A percentile compares a stretch with the other conserved stretches of the same genome.
phyloP scores from a whole-genome alignment of 2,797 vertebrate genomes.

The Alfaro cultratus region DNA sequence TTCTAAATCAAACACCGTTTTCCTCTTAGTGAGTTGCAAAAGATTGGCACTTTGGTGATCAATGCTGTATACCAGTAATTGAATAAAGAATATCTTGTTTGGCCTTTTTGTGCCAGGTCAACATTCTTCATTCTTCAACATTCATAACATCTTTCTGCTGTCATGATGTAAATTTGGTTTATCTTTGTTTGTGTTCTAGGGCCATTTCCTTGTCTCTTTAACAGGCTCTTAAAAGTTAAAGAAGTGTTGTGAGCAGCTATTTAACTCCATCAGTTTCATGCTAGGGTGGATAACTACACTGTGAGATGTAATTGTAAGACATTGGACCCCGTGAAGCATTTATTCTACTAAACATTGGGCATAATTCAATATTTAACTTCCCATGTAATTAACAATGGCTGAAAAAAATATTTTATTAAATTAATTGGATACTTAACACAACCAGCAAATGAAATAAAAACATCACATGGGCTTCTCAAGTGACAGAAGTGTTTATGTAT shows the following conservation, averaged over 20 bases:
- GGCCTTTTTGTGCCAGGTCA: slow-evolving; percentile 32
- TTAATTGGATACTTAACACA: no score
- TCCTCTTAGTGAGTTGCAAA: slow-evolving; percentile 2
- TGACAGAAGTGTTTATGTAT: no score
- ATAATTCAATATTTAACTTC: no score
- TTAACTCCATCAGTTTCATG: slow-evolving; percentile 25
- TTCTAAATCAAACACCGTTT: slow-evolving; percentile 7
- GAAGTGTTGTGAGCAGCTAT: neutral
- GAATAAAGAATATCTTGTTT: slow-evolving; percentile 24
- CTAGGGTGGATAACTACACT: no score
- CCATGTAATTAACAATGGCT: no score
- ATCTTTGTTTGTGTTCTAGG: slow-evolving; percentile 32
- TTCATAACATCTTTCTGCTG: slow-evolving; percentile 9
- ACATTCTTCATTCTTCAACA: neutral
- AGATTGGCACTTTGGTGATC: slow-evolving; percentile 42
- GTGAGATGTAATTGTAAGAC: neutral
- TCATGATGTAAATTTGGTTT: slow-evolving; percentile 40
- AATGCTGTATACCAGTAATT: slow-evolving; percentile 34
- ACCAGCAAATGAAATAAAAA: no score
- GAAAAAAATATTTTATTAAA: no score
- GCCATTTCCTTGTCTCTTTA: slow-evolving; percentile 35
- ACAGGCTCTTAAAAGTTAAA: slow-evolving; percentile 11
- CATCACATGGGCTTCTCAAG: no score
- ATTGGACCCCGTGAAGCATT: no score
- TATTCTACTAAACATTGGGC: no score